These are phyloP conservation scores for Amphiduros pacificus DNA, from an alignment of 2,888 invertebrate genomes.

Conservation along the genomic window DNA sequence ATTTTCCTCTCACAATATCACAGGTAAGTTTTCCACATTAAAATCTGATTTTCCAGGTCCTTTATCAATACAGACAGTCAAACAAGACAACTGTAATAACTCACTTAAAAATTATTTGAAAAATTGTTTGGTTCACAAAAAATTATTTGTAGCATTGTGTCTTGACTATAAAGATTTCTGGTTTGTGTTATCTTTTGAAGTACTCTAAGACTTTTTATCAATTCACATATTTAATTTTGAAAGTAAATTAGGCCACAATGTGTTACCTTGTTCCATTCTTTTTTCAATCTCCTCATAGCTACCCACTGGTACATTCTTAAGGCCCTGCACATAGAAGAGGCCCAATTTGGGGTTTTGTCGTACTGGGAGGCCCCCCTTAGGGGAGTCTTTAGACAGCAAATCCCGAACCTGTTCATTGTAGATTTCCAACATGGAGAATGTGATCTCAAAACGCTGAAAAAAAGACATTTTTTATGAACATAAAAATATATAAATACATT, in stretches of 20 bases:
- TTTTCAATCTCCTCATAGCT: conserved; percentile 59
- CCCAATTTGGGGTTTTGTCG: conserved; percentile 59
- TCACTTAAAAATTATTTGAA: too few relatives aligned
- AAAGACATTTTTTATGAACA: neutral
- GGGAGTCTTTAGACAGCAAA: conserved; percentile 56
- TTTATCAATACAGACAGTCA: too few relatives aligned
- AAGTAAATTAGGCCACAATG: too few relatives aligned
- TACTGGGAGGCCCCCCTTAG: conserved; percentile 57
- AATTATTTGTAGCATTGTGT: too few relatives aligned
- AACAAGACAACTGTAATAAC: too few relatives aligned
- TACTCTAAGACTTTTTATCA: neutral
- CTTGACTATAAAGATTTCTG: too few relatives aligned
- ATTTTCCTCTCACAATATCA: too few relatives aligned
- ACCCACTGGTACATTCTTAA: conserved; percentile 59
- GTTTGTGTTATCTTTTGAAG: neutral
- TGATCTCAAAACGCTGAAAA: conserved; percentile 55
- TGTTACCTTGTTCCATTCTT: conserved; percentile 60
- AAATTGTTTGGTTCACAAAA: too few relatives aligned
- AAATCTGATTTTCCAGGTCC: too few relatives aligned
- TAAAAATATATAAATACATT: neutral
- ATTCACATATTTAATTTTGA: neutral
- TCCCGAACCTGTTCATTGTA: conserved; percentile 61
- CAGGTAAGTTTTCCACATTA: too few relatives aligned
- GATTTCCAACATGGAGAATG: conserved; percentile 61
- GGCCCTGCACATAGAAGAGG: conserved; percentile 58